Base-by-base conservation (phyloP, 1,140 invertebrate genomes). In the Hirudo medicinalis region DNA sequence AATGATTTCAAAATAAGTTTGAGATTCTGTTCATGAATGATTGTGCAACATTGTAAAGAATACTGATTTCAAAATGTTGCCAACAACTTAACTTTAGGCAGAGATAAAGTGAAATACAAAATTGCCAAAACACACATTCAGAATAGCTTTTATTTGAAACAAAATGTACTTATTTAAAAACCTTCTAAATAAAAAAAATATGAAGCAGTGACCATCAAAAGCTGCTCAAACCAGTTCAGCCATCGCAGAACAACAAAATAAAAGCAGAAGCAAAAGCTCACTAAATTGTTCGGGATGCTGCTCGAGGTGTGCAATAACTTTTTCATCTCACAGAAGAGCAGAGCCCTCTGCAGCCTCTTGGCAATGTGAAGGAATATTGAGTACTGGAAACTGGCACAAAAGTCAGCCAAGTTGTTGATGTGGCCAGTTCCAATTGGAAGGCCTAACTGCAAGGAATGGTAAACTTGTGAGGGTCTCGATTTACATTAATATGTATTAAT, bases 361-460 rank as follows among this genome's bases (percentile, higher is more conserved):
- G 87, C 88, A 54, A 98, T 78, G 82, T 96, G 92, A 73, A 86
- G 86, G 22, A 88, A 85, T n/a, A 91, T 78, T 25, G 85, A 84
- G 72, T 87, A 83, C 79, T 94, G 88, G 79, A 94, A 87, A 63
- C 86, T 88, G 17, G 92, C 92, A 86, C 92, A 95, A 5, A 97
- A 79, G 79, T 97, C 89, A 72, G 86, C 82, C n/a, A 89, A 84
- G 79, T 88, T 86, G 11, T 91, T 89, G 69, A 97, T 87, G 11
- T 93, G 79, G 40, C 82, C 85, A 82, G 89, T 89, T 32, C 84
- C 86, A 40, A 25, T 32, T 22, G 57, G 29, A 22, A 63, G 29
- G 57, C 57, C 57, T 63, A 32, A 63, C 57, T 63, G 57, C 22
- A 17, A 17, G 15, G 13, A 49, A 49, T 40, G 4, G 40, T 4